phyloP scores from a whole-genome alignment of 1,140 invertebrate species.

The Cyphomyrmex costatus region DNA sequence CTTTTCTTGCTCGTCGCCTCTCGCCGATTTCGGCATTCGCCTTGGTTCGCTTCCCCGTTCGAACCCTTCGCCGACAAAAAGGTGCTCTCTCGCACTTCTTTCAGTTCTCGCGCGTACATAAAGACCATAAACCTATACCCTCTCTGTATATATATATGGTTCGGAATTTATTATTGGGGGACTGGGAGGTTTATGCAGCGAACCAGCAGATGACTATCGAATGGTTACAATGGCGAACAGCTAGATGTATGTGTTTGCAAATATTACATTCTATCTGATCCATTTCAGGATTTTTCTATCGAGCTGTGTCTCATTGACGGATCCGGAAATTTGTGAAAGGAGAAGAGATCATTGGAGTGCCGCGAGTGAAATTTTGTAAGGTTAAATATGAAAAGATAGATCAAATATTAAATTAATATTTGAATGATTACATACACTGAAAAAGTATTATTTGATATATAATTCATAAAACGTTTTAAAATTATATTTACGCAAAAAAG shows the following conservation, averaged over 20 bases:
- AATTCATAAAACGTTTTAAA: too few relatives aligned
- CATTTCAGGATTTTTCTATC: constrained; percentile 15
- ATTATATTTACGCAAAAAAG: too few relatives aligned
- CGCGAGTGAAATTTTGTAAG: too few relatives aligned
- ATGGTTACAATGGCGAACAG: constrained; percentile 48
- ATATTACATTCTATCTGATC: constrained; percentile 10
- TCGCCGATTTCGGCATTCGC: constrained; percentile 53
- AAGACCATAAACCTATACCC: constrained; percentile 39
- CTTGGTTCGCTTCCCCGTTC: constrained; percentile 25
- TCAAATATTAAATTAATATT: too few relatives aligned
- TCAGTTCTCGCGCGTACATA: constrained; percentile 51
- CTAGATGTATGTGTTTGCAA: background rate
- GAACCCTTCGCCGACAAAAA: constrained; percentile 65
- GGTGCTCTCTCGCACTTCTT: constrained; percentile 35
- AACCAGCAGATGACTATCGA: constrained; percentile 69
- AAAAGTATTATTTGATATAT: too few relatives aligned
- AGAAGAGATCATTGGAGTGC: too few relatives aligned
- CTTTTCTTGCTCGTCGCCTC: constrained; percentile 67
- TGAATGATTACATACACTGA: too few relatives aligned
- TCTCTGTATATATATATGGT: background rate
- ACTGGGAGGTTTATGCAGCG: constrained; percentile 59
- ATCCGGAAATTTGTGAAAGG: too few relatives aligned
- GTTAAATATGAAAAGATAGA: too few relatives aligned
- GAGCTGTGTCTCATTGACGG: background rate
- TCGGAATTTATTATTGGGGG: constrained; percentile 58